phyloP scores from a whole-genome alignment of 30 jellyfish, hydroid and myxozoan genomes.

The Hydra vulgaris region DNA sequence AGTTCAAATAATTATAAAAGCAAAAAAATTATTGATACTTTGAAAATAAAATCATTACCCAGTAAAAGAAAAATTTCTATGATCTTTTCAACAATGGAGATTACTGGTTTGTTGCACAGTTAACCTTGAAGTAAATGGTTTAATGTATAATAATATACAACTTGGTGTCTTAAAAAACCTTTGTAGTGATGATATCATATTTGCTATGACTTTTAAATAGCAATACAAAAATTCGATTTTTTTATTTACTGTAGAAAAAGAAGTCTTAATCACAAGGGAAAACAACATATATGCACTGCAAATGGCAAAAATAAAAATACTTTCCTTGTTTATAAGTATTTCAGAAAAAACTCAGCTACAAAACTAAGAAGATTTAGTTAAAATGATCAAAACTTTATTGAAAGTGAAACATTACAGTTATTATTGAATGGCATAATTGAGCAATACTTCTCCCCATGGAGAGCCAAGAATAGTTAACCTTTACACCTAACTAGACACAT shows the following conservation, averaged over 20 bases:
- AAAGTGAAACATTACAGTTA: conserved; percentile 27
- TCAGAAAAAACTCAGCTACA: conserved; percentile 28
- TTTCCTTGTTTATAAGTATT: background rate
- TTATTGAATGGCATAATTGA: conserved; percentile 39
- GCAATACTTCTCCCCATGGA: conserved; percentile 57
- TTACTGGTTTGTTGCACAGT: background rate
- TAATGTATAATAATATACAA: conserved; percentile 13
- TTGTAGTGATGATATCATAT: conserved; percentile 39
- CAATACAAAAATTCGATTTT: conserved; percentile 29
- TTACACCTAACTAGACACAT: conserved; percentile 49
- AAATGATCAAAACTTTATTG: conserved; percentile 43
- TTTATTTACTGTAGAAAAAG: conserved; percentile 24
- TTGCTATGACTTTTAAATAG: conserved; percentile 21
- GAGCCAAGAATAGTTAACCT: conserved; percentile 60
- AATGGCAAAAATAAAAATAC: background rate
- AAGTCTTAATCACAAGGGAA: conserved; percentile 6
- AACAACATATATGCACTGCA: background rate
- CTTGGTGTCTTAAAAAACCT: conserved; percentile 18
- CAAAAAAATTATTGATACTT: background rate
- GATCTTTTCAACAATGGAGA: background rate
- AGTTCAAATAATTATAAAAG: conserved; percentile 24
- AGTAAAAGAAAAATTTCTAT: background rate
- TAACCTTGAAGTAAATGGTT: conserved; percentile 8
- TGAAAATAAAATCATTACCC: background rate
- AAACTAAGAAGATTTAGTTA: conserved; percentile 33